phyloP scores from a whole-genome alignment of 2,888 invertebrate species.

The Octodonta nipae region DNA sequence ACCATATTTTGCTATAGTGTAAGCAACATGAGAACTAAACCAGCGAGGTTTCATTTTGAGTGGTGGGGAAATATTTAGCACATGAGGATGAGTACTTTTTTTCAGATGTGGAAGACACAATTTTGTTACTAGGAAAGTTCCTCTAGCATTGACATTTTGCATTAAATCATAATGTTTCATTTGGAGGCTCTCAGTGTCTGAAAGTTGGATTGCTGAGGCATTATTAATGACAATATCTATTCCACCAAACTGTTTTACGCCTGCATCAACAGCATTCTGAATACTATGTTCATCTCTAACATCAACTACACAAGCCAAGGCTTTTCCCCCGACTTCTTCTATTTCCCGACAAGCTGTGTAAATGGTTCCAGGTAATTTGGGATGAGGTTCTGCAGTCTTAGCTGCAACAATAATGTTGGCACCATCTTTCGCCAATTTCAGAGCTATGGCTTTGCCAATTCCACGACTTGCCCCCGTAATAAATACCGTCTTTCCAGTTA shows the following conservation, averaged over 20 bases:
- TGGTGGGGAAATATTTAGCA: slow-evolving; percentile 91
- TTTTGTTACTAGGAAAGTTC: slow-evolving; percentile 90
- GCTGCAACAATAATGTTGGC: slow-evolving; percentile 87
- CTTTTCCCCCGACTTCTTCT: slow-evolving; percentile 72
- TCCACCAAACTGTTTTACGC: slow-evolving; percentile 78
- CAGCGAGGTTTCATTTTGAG: slow-evolving; percentile 76
- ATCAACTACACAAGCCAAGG: slow-evolving; percentile 76
- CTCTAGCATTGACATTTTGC: slow-evolving; percentile 86
- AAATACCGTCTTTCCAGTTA: slow-evolving; percentile 81
- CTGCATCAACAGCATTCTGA: slow-evolving; percentile 55
- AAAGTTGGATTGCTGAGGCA: slow-evolving; percentile 83
- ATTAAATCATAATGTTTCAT: slow-evolving; percentile 96
- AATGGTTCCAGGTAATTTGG: slow-evolving; percentile 82
- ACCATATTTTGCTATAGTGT: slow-evolving; percentile 96
- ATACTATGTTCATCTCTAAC: slow-evolving; percentile 70
- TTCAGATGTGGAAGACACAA: slow-evolving; percentile 73
- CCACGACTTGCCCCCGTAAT: slow-evolving; percentile 95
- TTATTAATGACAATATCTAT: slow-evolving; percentile 92
- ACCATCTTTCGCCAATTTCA: slow-evolving; percentile 83
- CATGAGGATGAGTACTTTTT: slow-evolving; percentile 81
- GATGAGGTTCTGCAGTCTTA: slow-evolving; percentile 79
- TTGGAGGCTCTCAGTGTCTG: slow-evolving; percentile 67
- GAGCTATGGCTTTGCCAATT: slow-evolving; percentile 86
- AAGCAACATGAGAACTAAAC: slow-evolving; percentile 85
- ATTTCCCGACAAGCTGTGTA: slow-evolving; percentile 81